Base-by-base conservation (phyloP, 2,888 invertebrate species). In the Pinctada fucata region DNA sequence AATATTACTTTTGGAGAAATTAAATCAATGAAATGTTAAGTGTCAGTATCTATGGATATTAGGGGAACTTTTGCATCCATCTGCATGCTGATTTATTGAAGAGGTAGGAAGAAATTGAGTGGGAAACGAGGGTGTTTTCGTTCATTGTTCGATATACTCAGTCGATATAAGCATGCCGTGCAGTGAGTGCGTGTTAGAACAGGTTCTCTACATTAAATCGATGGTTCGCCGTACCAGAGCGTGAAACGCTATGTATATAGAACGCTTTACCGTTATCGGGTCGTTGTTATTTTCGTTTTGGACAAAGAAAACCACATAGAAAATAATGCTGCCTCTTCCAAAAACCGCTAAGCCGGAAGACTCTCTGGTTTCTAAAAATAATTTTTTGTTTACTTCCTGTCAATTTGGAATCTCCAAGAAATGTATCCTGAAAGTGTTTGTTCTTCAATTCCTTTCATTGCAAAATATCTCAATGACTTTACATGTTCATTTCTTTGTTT, bases 361-460 rank as follows among this genome's bases (percentile, higher is more conserved):
- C 58, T 58, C 58, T 58, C 13, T 58, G 58, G 58, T 6, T 10
- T 58, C 58, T 58, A 58, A 74, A 63, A 74, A 68, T 45, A 45
- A 68, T 51, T 66, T 63, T 66, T 50, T 74, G 74, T 74, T 74
- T 74, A 74, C 74, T 74, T 74, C 74, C 74, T 74, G 74, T 74
- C 58, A 13, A 13, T 58, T 10, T 31, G 31, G 31, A 31, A 31
- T 31, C 31, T 31, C 31, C 31, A 31, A 31, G 31, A 31, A 31
- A 31, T 31, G 31, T 31, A 31, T 31, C 31, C 31, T 31, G 31
- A 31, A 31, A 31, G 31, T 31, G 0, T 31, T 31, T 31, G 31
- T 31, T 31, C 31, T 31, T 0, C 31, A 31, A 31, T 31, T 31
- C 31, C 1, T 31, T 31, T 1, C 31, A 31, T 31, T 31, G 31